Conservation (phyloP, 2,797 vertebrate species). For the Melopsittacus undulatus region DNA sequence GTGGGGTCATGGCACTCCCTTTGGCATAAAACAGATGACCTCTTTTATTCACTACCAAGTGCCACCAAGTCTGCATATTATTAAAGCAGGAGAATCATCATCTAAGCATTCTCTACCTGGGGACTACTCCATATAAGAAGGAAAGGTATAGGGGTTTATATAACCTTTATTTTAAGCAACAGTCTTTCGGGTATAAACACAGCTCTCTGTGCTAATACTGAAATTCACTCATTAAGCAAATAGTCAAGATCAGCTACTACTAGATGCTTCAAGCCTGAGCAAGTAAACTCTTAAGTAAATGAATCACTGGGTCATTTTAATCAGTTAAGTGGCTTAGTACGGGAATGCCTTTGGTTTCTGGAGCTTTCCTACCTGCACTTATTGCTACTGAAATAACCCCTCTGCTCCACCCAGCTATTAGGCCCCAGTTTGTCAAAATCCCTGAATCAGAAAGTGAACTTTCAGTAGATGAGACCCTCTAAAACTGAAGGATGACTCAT, state of each 20-base stretch:
- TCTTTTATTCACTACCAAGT: not conserved
- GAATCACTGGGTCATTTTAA: conserved; percentile 81
- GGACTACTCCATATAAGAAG: not conserved
- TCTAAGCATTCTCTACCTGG: not conserved
- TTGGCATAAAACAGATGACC: not conserved
- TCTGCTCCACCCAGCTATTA: conserved; percentile 55
- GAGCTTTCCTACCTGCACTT: conserved; percentile 72
- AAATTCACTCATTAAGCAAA: conserved; percentile 67
- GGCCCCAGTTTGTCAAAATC: not conserved
- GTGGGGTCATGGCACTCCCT: not conserved
- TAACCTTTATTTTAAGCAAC: not conserved
- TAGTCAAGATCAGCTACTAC: conserved; percentile 53
- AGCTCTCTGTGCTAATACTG: not conserved
- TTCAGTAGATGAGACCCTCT: not conserved
- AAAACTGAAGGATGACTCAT: not conserved
- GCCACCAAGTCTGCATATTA: not conserved
- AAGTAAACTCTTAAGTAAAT: conserved; percentile 75
- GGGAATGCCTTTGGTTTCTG: conserved; percentile 54
- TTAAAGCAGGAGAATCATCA: not conserved
- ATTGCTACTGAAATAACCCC: conserved; percentile 73
- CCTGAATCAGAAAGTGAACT: not conserved
- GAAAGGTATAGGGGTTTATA: not conserved
- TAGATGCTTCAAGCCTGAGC: conserved; percentile 66
- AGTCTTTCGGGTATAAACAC: not conserved
- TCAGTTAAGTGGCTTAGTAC: conserved; percentile 67